phyloP scores from a whole-genome alignment of 2,113 vertebrate species.

The Rynchops niger region DNA sequence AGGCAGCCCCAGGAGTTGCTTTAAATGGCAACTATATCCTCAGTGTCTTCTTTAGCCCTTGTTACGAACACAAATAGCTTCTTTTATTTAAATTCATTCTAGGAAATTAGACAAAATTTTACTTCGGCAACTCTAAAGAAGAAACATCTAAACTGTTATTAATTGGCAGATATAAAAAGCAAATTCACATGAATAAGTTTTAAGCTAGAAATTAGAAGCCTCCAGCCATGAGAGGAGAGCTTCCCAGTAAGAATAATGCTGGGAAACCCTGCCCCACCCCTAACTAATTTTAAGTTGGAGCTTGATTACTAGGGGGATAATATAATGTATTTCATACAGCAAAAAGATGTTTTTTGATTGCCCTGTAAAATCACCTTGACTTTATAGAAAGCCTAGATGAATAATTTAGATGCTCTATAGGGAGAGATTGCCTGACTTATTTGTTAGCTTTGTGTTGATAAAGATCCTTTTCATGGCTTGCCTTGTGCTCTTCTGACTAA shows the following conservation, averaged over 20 bases:
- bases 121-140: background rate
- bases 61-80: background rate
- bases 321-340: background rate
- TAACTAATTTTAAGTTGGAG: background rate
- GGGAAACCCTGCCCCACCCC: accelerated
- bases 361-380: background rate
- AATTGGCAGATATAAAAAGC: background rate
- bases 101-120: background rate
- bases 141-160: background rate
- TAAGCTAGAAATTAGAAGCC: background rate
- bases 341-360: background rate
- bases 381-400: background rate
- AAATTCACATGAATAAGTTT: background rate
- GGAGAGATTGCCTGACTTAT: background rate
- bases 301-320: background rate
- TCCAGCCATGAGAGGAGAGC: background rate
- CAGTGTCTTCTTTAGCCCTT: background rate
- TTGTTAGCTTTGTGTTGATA: background rate
- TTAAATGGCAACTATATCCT: background rate
- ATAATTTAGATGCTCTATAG: background rate
- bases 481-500: background rate
- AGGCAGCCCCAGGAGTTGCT: background rate
- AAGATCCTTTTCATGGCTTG: background rate
- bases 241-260: background rate
- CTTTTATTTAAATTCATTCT: background rate